These are phyloP conservation scores for Luehdorfia chinensis DNA, from an alignment of 1,140 invertebrate genomes.

Conservation along the genomic window DNA sequence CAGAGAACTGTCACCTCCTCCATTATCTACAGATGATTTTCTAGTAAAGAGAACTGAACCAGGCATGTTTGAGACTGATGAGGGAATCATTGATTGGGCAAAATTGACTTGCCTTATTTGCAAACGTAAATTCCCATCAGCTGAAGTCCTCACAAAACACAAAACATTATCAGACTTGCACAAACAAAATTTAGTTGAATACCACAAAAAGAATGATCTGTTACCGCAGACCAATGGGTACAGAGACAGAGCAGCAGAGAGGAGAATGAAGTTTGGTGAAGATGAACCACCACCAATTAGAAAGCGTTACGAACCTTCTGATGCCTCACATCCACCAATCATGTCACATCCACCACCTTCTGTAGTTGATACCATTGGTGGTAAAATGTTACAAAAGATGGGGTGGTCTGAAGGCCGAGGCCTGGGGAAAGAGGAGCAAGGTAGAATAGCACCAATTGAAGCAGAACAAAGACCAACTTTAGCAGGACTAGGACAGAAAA, in stretches of 20 bases:
- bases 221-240: slow-evolving; percentile 79
- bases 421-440: slow-evolving; percentile 94
- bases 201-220: slow-evolving; percentile 73
- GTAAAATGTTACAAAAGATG: slow-evolving; percentile 97
- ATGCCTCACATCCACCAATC: slow-evolving; percentile 65
- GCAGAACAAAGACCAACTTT: slow-evolving; percentile 81
- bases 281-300: slow-evolving; percentile 84
- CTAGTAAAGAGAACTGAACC: slow-evolving; percentile 75
- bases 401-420: slow-evolving; percentile 98
- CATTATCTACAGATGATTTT: slow-evolving; percentile 76
- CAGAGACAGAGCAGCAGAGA: slow-evolving; percentile 96
- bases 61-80: slow-evolving; percentile 78
- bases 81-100: slow-evolving; percentile 87
- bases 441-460: slow-evolving; percentile 94
- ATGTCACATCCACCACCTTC: slow-evolving; percentile 76
- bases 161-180: slow-evolving; percentile 96
- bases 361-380: slow-evolving; percentile 86
- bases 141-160: slow-evolving; percentile 94
- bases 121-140: slow-evolving; percentile 94
- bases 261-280: slow-evolving; percentile 95
- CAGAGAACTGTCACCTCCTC: slow-evolving; percentile 55
- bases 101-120: slow-evolving; percentile 97
- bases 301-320: slow-evolving; percentile 81
- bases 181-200: slow-evolving; percentile 92
- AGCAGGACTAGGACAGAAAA: slow-evolving; percentile 86